phyloP scores from a whole-genome alignment of 1,140 invertebrate species.

The Mercenaria mercenaria region DNA sequence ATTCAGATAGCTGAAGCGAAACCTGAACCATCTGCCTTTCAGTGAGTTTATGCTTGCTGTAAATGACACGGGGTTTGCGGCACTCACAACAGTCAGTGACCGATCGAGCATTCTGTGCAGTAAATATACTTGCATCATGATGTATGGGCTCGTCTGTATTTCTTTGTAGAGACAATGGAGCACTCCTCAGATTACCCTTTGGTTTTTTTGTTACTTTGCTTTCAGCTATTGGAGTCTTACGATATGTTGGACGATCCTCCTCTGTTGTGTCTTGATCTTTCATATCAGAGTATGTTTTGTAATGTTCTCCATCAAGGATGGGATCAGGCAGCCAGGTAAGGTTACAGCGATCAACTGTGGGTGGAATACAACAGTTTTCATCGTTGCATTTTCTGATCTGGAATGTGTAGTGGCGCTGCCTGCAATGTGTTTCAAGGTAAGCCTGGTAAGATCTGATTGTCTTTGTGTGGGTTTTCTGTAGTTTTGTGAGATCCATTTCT shows the following conservation, averaged over 20 bases:
- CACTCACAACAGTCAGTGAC: neutral
- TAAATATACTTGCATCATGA: neutral
- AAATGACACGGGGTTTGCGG: slow-evolving; percentile 31
- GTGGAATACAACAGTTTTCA: no score
- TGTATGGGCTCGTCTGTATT: neutral
- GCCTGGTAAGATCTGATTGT: neutral
- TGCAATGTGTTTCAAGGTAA: neutral
- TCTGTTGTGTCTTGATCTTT: slow-evolving; percentile 4
- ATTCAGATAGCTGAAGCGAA: neutral
- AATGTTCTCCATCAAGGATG: no score
- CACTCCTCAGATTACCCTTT: slow-evolving; percentile 7
- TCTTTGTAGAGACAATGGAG: neutral
- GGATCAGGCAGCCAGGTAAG: no score
- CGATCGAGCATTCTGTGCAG: slow-evolving; percentile 10
- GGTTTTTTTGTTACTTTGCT: neutral
- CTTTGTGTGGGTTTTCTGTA: slow-evolving; percentile 16
- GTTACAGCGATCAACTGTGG: no score
- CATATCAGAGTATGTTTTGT: neutral
- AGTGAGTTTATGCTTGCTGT: slow-evolving; percentile 9
- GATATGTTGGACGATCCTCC: neutral
- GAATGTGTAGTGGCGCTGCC: no score
- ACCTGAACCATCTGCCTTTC: neutral
- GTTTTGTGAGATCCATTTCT: no score
- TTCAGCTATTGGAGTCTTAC: neutral
- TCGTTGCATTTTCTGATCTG: no score